phyloP scores from a whole-genome alignment of 2,888 invertebrate species.

The Coecobrya sp. region DNA sequence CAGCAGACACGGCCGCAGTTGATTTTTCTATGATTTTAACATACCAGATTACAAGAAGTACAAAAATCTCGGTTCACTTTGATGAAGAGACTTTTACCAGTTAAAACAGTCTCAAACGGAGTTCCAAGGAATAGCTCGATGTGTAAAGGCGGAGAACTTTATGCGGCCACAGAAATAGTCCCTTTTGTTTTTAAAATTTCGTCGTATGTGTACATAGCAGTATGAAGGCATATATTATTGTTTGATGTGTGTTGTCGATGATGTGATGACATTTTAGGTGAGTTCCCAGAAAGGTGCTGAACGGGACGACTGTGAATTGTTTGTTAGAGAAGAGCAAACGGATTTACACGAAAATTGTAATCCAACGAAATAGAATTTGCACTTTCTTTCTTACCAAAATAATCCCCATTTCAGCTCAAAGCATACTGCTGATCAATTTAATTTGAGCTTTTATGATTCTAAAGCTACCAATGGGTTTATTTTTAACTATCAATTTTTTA shows the following conservation, averaged over 20 bases:
- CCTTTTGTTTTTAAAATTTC: constrained; percentile 48
- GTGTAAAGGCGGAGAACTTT: constrained; percentile 37
- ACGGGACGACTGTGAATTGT: no score
- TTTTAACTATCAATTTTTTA: no score
- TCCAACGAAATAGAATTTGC: no score
- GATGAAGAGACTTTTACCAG: constrained; percentile 10
- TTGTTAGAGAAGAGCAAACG: no score
- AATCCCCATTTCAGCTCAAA: no score
- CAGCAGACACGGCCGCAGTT: not conserved
- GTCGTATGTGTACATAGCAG: not conserved
- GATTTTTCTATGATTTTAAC: not conserved
- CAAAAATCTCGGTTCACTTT: not conserved
- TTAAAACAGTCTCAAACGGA: constrained; percentile 24
- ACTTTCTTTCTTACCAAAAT: no score
- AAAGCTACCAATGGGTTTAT: no score
- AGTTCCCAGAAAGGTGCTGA: constrained; percentile 43
- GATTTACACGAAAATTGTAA: no score
- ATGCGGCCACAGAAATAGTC: not conserved
- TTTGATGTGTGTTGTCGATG: no score
- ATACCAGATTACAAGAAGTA: not conserved
- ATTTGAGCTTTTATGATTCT: no score
- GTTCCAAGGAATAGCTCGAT: constrained; percentile 42
- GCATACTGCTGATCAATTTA: no score
- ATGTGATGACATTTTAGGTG: constrained; percentile 40
- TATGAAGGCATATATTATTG: not conserved